These are phyloP conservation scores for Mimumesa dahlbomi DNA, from an alignment of 2,888 invertebrate species.

Conservation along the genomic window DNA sequence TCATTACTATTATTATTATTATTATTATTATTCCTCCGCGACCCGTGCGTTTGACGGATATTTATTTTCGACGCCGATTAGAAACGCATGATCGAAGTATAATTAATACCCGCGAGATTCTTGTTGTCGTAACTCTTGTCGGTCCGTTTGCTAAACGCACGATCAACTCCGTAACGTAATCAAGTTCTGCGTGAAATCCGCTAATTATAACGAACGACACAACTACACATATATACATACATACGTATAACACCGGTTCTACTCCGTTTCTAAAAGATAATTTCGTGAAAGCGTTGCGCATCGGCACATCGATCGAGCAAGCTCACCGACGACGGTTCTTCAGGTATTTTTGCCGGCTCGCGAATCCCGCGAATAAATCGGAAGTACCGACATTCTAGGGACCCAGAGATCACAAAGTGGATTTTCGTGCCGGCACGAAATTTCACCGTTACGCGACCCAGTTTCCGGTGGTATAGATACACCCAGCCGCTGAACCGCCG, in stretches of 20 bases:
- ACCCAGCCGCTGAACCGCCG: no score
- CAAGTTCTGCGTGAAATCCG: neutral
- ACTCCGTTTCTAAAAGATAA: neutral
- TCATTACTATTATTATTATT: no score
- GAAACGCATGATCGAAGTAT: neutral
- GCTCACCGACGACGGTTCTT: neutral
- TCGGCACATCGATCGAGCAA: no score
- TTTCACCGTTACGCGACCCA: slow-evolving; percentile 71
- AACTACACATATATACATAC: neutral
- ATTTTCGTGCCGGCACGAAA: slow-evolving; percentile 57
- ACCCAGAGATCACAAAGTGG: slow-evolving; percentile 53
- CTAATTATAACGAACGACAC: neutral
- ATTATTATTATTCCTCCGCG: no score
- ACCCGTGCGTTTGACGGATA: neutral
- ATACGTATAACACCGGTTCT: neutral
- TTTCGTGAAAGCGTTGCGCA: neutral
- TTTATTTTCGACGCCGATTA: neutral
- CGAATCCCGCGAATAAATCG: slow-evolving; percentile 41
- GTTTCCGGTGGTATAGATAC: slow-evolving; percentile 53
- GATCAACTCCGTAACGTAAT: no score
- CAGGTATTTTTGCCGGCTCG: neutral
- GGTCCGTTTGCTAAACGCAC: neutral
- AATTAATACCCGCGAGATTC: neutral
- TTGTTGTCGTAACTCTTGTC: neutral
- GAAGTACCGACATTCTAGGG: slow-evolving; percentile 53